A percentile compares a stretch with the other conserved stretches of the same genome.
Conservation (phyloP, 1,140 invertebrate genomes). For the Heliconius himera region DNA sequence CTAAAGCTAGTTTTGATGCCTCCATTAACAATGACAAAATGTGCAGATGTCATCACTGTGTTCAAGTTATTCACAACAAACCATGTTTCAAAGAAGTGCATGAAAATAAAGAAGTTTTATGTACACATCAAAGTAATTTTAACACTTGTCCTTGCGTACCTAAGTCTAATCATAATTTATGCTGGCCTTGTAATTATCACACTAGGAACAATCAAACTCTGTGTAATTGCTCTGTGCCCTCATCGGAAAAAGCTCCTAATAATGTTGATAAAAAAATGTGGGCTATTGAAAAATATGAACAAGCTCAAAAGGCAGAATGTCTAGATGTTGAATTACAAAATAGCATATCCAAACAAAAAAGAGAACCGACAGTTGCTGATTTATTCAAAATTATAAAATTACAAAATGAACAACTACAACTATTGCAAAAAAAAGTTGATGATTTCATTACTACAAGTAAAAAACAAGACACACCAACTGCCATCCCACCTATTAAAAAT, state of each 20-base stretch:
- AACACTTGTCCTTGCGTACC: neutral
- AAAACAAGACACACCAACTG: constrained; percentile 42
- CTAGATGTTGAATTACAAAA: constrained; percentile 58
- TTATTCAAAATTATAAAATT: constrained; percentile 82
- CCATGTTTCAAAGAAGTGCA: constrained; percentile 1
- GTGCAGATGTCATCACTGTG: constrained; percentile 62
- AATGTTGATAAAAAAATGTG: constrained; percentile 66
- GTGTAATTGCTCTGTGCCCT: constrained; percentile 36
- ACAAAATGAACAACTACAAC: constrained; percentile 82
- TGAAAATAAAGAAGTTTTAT: neutral
- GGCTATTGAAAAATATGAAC: constrained; percentile 64
- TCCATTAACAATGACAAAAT: constrained; percentile 19
- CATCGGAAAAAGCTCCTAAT: constrained; percentile 38
- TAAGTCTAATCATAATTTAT: neutral
- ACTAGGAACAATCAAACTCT: constrained; percentile 20
- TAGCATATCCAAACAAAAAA: constrained; percentile 60
- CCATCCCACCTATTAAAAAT: constrained; percentile 50
- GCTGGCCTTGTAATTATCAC: constrained; percentile 36
- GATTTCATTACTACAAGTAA: constrained; percentile 66
- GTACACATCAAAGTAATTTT: neutral
- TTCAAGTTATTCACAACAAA: constrained; percentile 32
- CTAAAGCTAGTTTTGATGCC: neutral
- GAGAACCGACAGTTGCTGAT: constrained; percentile 80
- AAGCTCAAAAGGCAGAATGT: constrained; percentile 44
- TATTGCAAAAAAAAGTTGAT: constrained; percentile 82